phyloP scores from a whole-genome alignment of 2,888 invertebrate species.

The Scaeva pyrastri region DNA sequence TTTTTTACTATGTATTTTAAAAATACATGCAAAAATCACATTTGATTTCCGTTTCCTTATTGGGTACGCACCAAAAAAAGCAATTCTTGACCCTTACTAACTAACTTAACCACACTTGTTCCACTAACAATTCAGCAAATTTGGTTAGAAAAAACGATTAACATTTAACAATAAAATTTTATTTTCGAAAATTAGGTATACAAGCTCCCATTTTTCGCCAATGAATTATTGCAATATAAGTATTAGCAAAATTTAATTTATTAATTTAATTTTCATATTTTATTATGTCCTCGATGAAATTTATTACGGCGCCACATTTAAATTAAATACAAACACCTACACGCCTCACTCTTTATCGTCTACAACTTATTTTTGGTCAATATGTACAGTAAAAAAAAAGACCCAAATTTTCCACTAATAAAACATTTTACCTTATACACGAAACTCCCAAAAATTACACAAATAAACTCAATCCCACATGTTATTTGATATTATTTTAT shows the following conservation, averaged over 20 bases:
- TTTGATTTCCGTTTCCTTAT: no score
- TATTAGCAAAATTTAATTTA: background rate
- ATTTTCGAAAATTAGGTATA: no score
- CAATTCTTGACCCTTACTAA: no score
- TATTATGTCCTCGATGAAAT: background rate
- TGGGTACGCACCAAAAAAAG: no score
- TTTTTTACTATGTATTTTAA: no score
- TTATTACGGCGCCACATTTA: slow-evolving; percentile 12
- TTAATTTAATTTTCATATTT: background rate
- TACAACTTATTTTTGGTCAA: background rate
- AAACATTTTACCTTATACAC: slow-evolving; percentile 17
- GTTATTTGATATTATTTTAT: slow-evolving; percentile 65
- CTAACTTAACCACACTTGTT: no score
- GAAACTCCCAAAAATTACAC: slow-evolving; percentile 46
- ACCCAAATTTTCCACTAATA: slow-evolving; percentile 22
- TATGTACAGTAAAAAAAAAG: background rate
- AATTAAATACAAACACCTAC: slow-evolving; percentile 9
- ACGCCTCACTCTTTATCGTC: background rate
- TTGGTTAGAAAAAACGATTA: no score
- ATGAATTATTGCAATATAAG: background rate
- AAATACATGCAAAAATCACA: no score
- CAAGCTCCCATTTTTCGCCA: background rate
- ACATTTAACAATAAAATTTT: no score
- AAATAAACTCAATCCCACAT: slow-evolving; percentile 53
- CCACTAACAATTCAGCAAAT: no score